Conservation (phyloP, 2,113 vertebrate species). For the Catagonus wagneri region DNA sequence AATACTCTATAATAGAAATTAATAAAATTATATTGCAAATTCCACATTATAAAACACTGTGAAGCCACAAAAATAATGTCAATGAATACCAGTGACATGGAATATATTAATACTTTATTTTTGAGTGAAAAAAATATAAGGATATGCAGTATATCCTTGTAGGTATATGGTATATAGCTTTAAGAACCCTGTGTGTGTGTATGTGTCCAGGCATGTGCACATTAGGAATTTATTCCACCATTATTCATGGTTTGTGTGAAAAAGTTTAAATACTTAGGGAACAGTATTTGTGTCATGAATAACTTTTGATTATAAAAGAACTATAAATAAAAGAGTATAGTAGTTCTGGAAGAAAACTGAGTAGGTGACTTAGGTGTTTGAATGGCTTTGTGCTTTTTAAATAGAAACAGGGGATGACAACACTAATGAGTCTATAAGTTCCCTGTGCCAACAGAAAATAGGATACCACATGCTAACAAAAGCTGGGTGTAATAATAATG, state of each 20-base stretch:
- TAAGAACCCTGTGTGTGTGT: not conserved
- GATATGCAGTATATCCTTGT: not conserved
- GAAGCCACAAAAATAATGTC: not conserved
- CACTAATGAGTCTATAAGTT: not conserved
- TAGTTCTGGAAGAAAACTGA: not conserved
- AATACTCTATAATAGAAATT: not conserved
- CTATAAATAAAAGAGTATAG: not conserved
- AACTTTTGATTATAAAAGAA: not conserved
- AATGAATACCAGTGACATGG: not conserved
- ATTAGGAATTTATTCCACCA: not conserved
- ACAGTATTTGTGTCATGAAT: not conserved
- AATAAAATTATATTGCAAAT: not conserved
- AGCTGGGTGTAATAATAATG: not conserved
- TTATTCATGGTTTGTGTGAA: not conserved
- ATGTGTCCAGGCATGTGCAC: not conserved
- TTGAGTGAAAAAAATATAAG: not conserved
- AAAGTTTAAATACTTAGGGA: not conserved
- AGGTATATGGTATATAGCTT: not conserved
- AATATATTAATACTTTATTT: constrained; percentile 24
- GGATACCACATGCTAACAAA: not conserved
- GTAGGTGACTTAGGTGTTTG: not conserved
- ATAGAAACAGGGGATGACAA: not conserved
- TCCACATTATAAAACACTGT: not conserved
- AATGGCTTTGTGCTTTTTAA: not conserved
- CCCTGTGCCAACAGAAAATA: not conserved